Evolutionary conservation across 2,797 vertebrate species (phyloP), one percentile per base, ranked within the genome.

Genomic region (Poecilia wingei): DNA sequence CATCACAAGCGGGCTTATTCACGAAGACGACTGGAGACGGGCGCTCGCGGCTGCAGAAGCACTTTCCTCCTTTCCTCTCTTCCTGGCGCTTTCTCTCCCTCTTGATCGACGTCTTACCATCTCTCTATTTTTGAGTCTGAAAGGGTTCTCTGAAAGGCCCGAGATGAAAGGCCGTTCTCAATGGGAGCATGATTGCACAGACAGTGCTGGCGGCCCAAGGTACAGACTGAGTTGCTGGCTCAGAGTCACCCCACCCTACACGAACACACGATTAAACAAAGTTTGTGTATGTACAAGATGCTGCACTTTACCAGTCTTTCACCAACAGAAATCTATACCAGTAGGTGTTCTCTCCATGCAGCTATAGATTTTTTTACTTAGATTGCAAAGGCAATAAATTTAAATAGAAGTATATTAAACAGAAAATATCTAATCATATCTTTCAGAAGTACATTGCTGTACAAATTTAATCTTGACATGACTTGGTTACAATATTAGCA

Each of bases 111-210:
- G 80, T 75, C 86, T 76, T 83, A 85, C 87, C 86, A 81, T 89
- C 82, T 74, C 80, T 83, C 83, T 70, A 70, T 79, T 91, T 91
- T 82, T 89, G 45, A 31, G 14, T 86, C 86, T 94, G 89, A 94
- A 94, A 92, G 92, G 91, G 88, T 93, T 90, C 86, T 87, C 83
- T 94, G 89, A 94, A 95, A 93, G 86, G 91, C 88, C 80, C 8
- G 39, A 91, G 93, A 95, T 95, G 92, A 95, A 95, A 94, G 92
- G 84, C 84, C 79, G 84, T 83, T 86, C 87, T 93, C 89, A 92
- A 92, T 93, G 87, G 87, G 49, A 85, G 86, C 79, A 73, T 93
- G 93, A 95, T 94, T 94, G 91, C 92, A 86, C 86, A 86, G 88
- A 92, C 87, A 82, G 88, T 68, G 83, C 86, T 82, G 53, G 85